Percentiles rank a stretch among this genome's conserved stretches.
phyloP scores from a whole-genome alignment of 2,797 vertebrate genomes.

The Intellagama lesueurii region DNA sequence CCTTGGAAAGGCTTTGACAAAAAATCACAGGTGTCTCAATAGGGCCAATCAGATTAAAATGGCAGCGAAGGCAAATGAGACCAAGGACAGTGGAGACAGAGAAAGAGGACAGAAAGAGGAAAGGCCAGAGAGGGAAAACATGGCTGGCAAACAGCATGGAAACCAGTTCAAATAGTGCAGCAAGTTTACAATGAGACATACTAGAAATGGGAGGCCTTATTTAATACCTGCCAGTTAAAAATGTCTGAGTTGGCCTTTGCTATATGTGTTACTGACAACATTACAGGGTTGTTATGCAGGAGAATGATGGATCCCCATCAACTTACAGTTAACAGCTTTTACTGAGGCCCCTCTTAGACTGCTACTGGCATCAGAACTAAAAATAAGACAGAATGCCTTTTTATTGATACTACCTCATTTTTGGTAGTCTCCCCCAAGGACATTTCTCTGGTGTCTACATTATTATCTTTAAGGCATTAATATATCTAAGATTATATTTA shows the following conservation, averaged over 20 bases:
- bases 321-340: neutral
- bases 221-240: neutral
- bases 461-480: neutral
- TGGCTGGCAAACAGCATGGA: neutral
- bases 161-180: neutral
- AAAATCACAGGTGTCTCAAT: neutral
- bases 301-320: neutral
- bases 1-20: neutral
- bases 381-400: neutral
- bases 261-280: neutral
- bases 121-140: neutral
- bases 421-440: neutral
- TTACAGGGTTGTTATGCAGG: neutral
- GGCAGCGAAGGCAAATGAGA: neutral
- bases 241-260: neutral
- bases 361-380: neutral
- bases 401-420: neutral
- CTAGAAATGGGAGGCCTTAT: neutral
- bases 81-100: neutral
- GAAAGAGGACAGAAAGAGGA: neutral
- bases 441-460: neutral
- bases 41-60: neutral
- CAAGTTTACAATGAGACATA: neutral
- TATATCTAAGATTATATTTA: neutral
- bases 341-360: neutral